phyloP scores from a whole-genome alignment of 1,140 invertebrate species.

The Aporrectodea caliginosa region DNA sequence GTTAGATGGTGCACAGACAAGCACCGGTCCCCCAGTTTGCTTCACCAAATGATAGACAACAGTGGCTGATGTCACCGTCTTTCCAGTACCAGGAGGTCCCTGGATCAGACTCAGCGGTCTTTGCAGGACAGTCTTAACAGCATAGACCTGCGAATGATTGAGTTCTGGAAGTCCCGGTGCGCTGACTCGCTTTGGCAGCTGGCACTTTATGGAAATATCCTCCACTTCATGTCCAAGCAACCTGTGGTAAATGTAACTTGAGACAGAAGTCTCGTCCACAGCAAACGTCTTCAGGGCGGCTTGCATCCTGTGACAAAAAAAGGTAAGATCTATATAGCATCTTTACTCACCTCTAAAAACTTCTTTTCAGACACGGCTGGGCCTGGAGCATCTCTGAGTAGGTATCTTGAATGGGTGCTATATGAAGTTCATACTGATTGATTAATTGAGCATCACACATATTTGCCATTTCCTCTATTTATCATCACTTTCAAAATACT shows the following conservation, averaged over 20 bases:
- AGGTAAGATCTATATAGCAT: no score
- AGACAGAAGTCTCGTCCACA: conserved; percentile 92
- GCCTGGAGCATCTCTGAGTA: no score
- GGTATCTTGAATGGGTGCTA: no score
- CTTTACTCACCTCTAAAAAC: no score
- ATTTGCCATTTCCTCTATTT: no score
- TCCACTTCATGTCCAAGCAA: conserved; percentile 95
- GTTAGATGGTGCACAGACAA: conserved; percentile 98
- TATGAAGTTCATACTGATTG: no score
- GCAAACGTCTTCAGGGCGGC: conserved; percentile 90
- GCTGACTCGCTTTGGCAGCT: conserved; percentile 91
- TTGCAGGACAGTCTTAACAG: conserved; percentile 97
- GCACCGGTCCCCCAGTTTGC: conserved; percentile 82
- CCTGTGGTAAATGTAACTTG: conserved; percentile 94
- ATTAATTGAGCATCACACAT: no score
- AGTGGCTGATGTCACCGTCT: conserved; percentile 98
- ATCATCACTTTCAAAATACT: no score
- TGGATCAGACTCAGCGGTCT: conserved; percentile 95
- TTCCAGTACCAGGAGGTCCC: conserved; percentile 85
- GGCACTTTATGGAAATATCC: conserved; percentile 76
- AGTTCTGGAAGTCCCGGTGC: conserved; percentile 95
- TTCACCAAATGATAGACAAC: conserved; percentile 98
- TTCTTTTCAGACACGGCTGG: no score
- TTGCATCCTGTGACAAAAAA: conserved; percentile 95
- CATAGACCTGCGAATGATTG: conserved; percentile 95